These are phyloP conservation scores for Thymelicus lineola DNA, from an alignment of 2,888 invertebrate genomes.

Conservation along the genomic window DNA sequence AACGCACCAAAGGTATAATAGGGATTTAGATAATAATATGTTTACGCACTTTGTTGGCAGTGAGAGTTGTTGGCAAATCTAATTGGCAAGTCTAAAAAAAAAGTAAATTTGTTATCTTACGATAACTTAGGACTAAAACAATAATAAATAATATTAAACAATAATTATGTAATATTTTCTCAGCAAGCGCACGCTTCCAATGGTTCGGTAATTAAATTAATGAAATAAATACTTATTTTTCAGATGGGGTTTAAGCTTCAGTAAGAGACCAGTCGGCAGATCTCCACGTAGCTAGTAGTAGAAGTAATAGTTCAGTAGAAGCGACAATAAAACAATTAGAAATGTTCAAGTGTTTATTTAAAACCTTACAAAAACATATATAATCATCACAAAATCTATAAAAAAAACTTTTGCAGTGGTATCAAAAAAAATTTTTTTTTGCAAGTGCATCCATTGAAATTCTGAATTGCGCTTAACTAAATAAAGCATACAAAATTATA, in stretches of 20 bases:
- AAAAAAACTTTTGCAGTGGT: not conserved
- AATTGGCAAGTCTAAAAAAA: no score
- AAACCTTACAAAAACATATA: slow-evolving; percentile 29
- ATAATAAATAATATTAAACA: no score
- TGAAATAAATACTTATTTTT: slow-evolving; percentile 42
- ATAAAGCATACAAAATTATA: not conserved
- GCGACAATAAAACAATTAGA: slow-evolving; percentile 6
- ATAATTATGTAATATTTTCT: no score
- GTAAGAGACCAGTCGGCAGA: not conserved
- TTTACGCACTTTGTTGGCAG: no score
- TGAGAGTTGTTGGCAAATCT: no score
- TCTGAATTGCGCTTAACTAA: slow-evolving; percentile 12
- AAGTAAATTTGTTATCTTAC: no score
- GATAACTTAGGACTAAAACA: no score
- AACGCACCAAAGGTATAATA: slow-evolving; percentile 63
- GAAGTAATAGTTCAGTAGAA: slow-evolving; percentile 4
- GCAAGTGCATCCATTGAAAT: slow-evolving; percentile 9
- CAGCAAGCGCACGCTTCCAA: no score
- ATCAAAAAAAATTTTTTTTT: not conserved
- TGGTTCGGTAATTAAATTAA: no score
- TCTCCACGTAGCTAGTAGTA: slow-evolving; percentile 31
- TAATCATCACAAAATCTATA: slow-evolving; percentile 23
- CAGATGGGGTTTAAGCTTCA: slow-evolving; percentile 59
- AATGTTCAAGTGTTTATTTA: slow-evolving; percentile 30
- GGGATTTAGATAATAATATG: no score